Percentiles rank a stretch among this genome's conserved stretches.
These are phyloP conservation scores for Philypnodon macrostomus DNA, from an alignment of 2,797 vertebrate species.

Conservation along the genomic window DNA sequence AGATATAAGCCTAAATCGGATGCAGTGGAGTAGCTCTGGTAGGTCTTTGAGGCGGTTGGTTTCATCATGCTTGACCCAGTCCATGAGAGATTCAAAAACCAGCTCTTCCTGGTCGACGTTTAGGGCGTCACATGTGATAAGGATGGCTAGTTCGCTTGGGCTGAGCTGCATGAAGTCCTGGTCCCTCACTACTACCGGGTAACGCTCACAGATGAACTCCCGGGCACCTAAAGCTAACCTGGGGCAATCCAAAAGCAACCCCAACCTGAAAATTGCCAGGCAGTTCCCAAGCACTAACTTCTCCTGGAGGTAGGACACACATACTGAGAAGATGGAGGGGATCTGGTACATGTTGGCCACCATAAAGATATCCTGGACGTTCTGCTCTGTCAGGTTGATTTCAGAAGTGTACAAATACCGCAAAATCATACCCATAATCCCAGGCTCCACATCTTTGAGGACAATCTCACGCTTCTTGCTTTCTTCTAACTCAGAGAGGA, in stretches of 20 bases:
- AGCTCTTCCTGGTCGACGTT: conserved; percentile 88
- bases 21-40: conserved; percentile 86
- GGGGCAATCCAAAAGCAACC: conserved; percentile 91
- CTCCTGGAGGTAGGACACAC: conserved; percentile 92
- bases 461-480: conserved; percentile 85
- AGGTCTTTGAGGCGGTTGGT: conserved; percentile 79
- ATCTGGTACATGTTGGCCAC: conserved; percentile 98
- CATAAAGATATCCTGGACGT: conserved; percentile 94
- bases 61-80: conserved; percentile 81
- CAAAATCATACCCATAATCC: conserved; percentile 88
- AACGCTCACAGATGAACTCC: conserved; percentile 92
- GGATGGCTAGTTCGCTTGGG: conserved; percentile 85
- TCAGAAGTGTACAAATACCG: conserved; percentile 95
- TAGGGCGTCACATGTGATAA: conserved; percentile 89
- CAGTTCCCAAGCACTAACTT: conserved; percentile 92
- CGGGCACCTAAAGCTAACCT: conserved; percentile 83
- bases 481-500: conserved; percentile 88
- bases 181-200: conserved; percentile 83
- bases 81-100: conserved; percentile 93
- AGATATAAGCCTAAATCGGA: conserved; percentile 90
- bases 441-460: conserved; percentile 89
- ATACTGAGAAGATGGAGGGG: conserved; percentile 95
- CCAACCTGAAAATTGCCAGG: conserved; percentile 91
- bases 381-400: conserved; percentile 89
- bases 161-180: conserved; percentile 89